Evolutionary conservation across 2,113 vertebrate genomes (phyloP), one percentile per base, ranked within the genome.

Genomic region (Chitala chitala): DNA sequence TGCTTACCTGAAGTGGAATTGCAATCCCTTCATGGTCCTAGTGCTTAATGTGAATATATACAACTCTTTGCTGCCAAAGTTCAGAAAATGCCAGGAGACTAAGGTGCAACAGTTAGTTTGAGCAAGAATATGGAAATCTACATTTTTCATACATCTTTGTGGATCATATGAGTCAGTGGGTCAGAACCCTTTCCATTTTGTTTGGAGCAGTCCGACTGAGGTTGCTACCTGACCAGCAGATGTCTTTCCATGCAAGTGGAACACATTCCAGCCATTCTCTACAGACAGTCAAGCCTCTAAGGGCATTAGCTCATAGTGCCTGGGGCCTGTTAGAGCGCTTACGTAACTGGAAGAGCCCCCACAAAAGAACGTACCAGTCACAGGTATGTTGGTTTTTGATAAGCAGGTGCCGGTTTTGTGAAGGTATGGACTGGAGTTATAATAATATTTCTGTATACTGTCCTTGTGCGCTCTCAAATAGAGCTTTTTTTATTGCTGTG

Each of bases 311-410:
- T 84, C 82, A 84, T 53, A 77, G 46, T 72, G 78, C 80, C 78
- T 54, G 81, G 79, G 84, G 76, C 63, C 71, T 61, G 80, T 76
- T 81, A 81, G 76, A 79, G 54, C 64, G 17, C 82, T 86, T 82
- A 82, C 77, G 71, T 83, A 86, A 85, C 73, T 46, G 66, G 77
- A 76, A 75, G 64, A 83, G 74, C 77, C 77, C 55, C 75, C 81
- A 78, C 77, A 72, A 81, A 80, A 81, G 75, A 85, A 82, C 82
- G 68, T 56, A 84, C 83, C 80, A 77, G 76, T 79, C 72, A 77
- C 79, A 88, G 85, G 84, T 86, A 81, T 81, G 76, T 78, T 20
- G 26, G 64, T 75, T 80, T 72, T 76, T 83, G 71, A 76, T 70
- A 81, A 82, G 84, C 81, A 48, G 74, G 66, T 79, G 70, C 54